Conservation (phyloP, 2,113 vertebrate genomes). For the Riparia riparia region DNA sequence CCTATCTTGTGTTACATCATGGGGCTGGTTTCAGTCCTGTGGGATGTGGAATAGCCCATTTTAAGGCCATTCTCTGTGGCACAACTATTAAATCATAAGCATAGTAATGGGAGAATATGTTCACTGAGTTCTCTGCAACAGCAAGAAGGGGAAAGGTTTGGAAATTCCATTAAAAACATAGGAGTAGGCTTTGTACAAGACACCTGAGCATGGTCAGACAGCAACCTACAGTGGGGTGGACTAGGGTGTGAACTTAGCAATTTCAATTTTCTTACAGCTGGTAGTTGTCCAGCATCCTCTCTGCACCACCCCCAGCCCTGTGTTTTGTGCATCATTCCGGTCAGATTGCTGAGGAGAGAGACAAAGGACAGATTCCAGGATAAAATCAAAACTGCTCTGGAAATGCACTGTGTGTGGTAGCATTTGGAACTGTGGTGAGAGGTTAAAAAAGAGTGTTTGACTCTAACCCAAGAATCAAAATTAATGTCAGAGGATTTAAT, state of each 20-base stretch:
- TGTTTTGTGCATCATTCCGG: background rate
- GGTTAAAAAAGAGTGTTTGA: background rate
- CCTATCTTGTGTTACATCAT: background rate
- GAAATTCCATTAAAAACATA: background rate
- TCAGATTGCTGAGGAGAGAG: background rate
- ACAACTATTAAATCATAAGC: background rate
- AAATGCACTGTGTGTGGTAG: background rate
- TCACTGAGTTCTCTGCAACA: background rate
- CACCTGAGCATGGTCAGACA: background rate
- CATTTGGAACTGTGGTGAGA: background rate
- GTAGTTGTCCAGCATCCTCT: background rate
- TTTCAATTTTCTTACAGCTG: background rate
- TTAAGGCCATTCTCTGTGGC: background rate
- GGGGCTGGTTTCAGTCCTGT: background rate
- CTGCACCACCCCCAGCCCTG: background rate
- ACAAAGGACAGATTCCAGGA: background rate
- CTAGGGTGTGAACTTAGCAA: background rate
- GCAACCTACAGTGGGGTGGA: background rate
- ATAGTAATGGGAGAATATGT: background rate
- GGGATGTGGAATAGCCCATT: background rate
- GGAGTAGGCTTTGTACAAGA: background rate
- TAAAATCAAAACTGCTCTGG: background rate
- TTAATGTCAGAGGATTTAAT: background rate
- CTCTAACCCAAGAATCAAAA: background rate
- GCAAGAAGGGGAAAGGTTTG: background rate